phyloP scores from a whole-genome alignment of 53 echinoderm and acorn worm species.

The Astropecten irregularis region DNA sequence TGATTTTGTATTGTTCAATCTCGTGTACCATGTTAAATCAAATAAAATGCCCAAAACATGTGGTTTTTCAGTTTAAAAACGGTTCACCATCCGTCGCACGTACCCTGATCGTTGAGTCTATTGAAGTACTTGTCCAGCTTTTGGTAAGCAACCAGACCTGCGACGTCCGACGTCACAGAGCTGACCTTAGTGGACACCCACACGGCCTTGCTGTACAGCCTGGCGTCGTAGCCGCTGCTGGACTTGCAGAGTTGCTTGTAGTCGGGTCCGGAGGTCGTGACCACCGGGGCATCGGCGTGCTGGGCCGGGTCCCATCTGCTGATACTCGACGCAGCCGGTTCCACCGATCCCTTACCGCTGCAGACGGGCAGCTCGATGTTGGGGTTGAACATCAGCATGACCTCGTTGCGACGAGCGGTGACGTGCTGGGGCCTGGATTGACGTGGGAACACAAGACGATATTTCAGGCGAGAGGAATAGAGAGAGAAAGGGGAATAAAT shows the following conservation, averaged over 20 bases:
- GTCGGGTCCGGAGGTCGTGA: constrained; percentile 5
- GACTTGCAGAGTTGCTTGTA: constrained; percentile 38
- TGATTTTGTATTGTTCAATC: too few species aligned
- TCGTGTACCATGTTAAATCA: too few species aligned
- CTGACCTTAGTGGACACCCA: constrained; percentile 66
- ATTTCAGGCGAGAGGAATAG: too few species aligned
- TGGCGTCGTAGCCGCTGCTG: constrained; percentile 49
- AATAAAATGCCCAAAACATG: too few species aligned
- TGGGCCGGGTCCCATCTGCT: background rate
- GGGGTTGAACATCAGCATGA: constrained; percentile 8
- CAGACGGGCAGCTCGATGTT: background rate
- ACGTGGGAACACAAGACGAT: background rate
- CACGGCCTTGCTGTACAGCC: constrained; percentile 40
- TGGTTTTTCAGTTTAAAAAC: too few species aligned
- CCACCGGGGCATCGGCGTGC: background rate
- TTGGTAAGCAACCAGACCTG: constrained; percentile 24
- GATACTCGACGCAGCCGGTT: background rate
- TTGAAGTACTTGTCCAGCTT: constrained; percentile 61
- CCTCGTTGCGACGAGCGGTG: background rate
- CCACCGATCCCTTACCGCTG: too few species aligned
- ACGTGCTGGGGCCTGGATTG: background rate
- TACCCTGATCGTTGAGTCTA: constrained; percentile 60
- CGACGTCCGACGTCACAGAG: constrained; percentile 42
- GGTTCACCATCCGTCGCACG: too few species aligned
- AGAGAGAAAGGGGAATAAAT: too few species aligned